Conservation (phyloP, 2,888 invertebrate genomes). For the Notodromas monacha region DNA sequence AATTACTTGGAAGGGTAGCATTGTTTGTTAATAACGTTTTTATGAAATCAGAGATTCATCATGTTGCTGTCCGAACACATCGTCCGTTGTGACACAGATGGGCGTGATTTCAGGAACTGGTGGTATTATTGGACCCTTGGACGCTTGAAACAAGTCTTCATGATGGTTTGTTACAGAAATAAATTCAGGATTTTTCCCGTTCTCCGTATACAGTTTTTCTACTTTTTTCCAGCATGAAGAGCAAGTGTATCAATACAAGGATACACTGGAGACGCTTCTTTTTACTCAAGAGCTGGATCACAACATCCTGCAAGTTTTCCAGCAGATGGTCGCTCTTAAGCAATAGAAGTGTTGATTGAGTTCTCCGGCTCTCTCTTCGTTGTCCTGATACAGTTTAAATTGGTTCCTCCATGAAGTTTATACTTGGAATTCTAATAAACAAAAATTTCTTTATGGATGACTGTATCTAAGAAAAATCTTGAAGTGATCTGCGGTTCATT, state of each 20-base stretch:
- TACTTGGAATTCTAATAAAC: too few species aligned
- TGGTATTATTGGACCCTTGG: constrained; percentile 93
- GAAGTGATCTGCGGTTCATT: too few species aligned
- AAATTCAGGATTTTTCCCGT: constrained; percentile 1
- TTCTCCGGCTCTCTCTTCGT: too few species aligned
- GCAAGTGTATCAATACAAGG: constrained; percentile 84
- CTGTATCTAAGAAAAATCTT: too few species aligned
- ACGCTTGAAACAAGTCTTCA: constrained; percentile 68
- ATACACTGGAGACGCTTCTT: constrained; percentile 65
- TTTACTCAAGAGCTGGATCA: constrained; percentile 87
- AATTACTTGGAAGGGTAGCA: too few species aligned
- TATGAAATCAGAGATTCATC: constrained; percentile 38
- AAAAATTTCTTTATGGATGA: too few species aligned
- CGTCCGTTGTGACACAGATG: constrained; percentile 67
- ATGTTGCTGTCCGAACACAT: constrained; percentile 90
- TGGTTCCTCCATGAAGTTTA: too few species aligned
- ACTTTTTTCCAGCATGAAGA: constrained; percentile 52
- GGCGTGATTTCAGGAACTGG: constrained; percentile 59
- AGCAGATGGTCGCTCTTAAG: constrained; percentile 68
- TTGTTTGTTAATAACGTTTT: too few species aligned
- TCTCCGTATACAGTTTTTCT: constrained; percentile 8
- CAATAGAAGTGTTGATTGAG: too few species aligned
- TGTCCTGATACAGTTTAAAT: too few species aligned
- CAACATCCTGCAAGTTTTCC: constrained; percentile 81
- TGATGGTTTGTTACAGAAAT: constrained; percentile 39